Evolutionary conservation across 64 coral and sea anemone species (phyloP).

Genomic region (Stichodactyla mertensii): DNA sequence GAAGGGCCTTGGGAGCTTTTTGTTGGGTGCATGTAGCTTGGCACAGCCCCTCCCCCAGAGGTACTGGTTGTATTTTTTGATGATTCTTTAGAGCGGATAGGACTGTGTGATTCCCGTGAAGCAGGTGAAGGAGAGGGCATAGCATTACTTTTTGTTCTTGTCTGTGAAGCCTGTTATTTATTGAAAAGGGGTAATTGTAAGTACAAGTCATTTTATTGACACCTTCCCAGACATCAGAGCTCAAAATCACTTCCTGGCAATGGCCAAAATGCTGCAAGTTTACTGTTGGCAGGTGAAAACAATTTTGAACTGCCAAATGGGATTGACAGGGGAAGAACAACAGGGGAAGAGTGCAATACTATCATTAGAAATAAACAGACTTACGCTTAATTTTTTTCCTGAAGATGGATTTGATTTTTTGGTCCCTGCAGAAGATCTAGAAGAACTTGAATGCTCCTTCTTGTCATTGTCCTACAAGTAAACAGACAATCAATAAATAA

Average conservation of each 20-base stretch:
- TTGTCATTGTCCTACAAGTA: constrained; percentile 27
- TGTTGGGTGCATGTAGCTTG: constrained; percentile 68
- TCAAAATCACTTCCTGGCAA: not conserved
- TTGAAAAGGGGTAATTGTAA: not conserved
- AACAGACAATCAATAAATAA: not conserved
- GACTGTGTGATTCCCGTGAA: constrained; percentile 35
- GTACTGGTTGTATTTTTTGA: constrained; percentile 7
- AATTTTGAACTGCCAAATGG: too few relatives aligned
- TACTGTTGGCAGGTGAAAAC: too few relatives aligned
- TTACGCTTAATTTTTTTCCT: constrained; percentile 27
- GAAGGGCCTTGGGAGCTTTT: constrained; percentile 39
- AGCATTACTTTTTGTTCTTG: constrained; percentile 11
- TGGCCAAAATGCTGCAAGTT: too few relatives aligned
- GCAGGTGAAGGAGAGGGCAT: constrained; percentile 21
- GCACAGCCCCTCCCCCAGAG: constrained; percentile 12
- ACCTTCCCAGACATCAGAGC: not conserved
- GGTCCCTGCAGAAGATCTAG: constrained; percentile 9
- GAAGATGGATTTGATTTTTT: constrained; percentile 25
- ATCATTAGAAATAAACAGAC: too few relatives aligned
- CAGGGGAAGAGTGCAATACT: not conserved
- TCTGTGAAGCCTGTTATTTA: constrained; percentile 31
- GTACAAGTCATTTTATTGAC: not conserved
- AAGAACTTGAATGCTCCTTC: constrained; percentile 29
- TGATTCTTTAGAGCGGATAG: constrained; percentile 29
- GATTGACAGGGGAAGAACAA: too few relatives aligned